phyloP scores from a whole-genome alignment of 2,888 invertebrate genomes.

The Cheilosia scutellata region DNA sequence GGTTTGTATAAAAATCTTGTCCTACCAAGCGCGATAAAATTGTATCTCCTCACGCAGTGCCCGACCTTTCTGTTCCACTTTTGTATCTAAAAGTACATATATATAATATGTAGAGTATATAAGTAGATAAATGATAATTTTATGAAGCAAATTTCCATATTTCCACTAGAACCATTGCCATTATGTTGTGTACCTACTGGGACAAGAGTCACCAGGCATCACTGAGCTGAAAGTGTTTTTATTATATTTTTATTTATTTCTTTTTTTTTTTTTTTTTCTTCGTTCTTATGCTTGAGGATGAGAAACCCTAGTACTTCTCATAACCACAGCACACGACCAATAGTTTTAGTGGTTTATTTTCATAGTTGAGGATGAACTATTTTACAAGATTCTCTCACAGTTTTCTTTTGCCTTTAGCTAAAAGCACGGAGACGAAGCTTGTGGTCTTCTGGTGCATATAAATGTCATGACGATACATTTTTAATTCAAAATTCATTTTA shows the following conservation, averaged over 20 bases:
- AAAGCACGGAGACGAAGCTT: not conserved
- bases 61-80: no score
- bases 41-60: no score
- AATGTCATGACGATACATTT: not conserved
- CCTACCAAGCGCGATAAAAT: no score
- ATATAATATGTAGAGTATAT: no score
- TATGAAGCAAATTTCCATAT: not conserved
- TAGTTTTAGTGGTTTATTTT: slow-evolving; percentile 1
- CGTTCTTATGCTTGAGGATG: not conserved
- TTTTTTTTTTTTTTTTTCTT: no score
- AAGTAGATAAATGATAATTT: not conserved
- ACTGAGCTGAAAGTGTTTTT: not conserved
- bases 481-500: no score
- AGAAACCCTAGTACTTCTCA: not conserved
- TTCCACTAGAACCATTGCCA: not conserved
- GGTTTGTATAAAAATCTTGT: no score
- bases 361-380: slow-evolving; percentile 7
- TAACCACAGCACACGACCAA: not conserved
- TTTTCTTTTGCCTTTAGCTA: not conserved
- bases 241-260: not conserved
- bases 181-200: not conserved
- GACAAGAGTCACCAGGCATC: not conserved
- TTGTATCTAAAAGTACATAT: no score
- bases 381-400: slow-evolving; percentile 1
- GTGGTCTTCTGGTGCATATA: not conserved